These are phyloP conservation scores for Sarotherodon lohbergeri DNA, from an alignment of 2,113 vertebrate genomes.

Conservation along the genomic window DNA sequence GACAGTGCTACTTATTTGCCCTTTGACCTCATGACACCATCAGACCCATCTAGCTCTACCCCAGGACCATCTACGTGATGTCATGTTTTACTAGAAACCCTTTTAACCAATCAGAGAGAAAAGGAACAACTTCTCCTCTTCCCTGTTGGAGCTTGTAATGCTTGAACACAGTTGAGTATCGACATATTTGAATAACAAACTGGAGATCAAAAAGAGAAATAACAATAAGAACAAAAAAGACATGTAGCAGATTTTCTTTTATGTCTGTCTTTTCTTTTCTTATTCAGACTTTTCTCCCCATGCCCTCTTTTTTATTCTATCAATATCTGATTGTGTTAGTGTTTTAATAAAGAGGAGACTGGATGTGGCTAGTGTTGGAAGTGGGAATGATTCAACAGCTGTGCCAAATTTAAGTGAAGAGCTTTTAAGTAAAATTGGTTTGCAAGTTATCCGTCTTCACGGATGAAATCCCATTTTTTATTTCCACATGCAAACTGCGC, in stretches of 20 bases:
- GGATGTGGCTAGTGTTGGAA: constrained; percentile 77
- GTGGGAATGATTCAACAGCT: constrained; percentile 57
- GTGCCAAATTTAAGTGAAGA: constrained; percentile 63
- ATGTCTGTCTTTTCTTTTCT: constrained; percentile 61
- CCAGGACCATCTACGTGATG: constrained; percentile 62
- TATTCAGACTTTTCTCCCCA: constrained; percentile 56
- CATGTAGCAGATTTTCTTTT: constrained; percentile 71
- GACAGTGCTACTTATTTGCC: constrained; percentile 58
- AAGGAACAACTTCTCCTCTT: constrained; percentile 43
- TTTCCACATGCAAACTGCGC: constrained; percentile 50
- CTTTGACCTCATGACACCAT: constrained; percentile 64
- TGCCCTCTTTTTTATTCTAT: constrained; percentile 64
- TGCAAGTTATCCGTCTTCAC: constrained; percentile 50
- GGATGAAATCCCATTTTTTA: constrained; percentile 35
- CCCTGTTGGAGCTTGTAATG: constrained; percentile 50
- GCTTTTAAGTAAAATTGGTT: constrained; percentile 59
- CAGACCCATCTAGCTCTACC: constrained; percentile 68
- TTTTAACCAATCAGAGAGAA: constrained; percentile 60
- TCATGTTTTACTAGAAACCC: constrained; percentile 64
- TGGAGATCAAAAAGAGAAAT: constrained; percentile 62
- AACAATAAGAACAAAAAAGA: constrained; percentile 68
- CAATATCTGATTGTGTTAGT: constrained; percentile 74
- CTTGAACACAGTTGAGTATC: constrained; percentile 41
- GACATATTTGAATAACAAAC: constrained; percentile 63
- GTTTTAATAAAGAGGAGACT: constrained; percentile 73